Base-by-base conservation (phyloP, 2,797 vertebrate genomes). In the Morelia viridis region DNA sequence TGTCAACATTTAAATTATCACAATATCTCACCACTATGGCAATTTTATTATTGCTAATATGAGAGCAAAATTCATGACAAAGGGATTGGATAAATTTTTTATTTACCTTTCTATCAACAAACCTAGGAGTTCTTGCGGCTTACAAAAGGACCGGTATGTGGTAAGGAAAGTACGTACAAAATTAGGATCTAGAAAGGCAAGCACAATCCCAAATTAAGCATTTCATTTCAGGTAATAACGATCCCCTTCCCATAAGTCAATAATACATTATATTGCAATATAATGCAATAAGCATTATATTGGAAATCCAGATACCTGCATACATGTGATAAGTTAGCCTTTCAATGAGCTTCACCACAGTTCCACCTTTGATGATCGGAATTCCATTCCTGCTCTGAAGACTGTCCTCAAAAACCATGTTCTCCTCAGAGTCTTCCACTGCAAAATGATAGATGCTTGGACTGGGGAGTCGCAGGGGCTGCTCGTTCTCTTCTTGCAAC, bases 291-390 rank as follows among this genome's bases (percentile, higher is more conserved):
- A 86, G 24, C 22, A 53, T 0, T 12, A 88, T 11, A 1, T 35
- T 31, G 11, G 11, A 2, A 2, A 31, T 26, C 9, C 4, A 2
- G 24, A 86, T 97, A 99, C 99, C 99, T 97, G 99, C 99, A 94
- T 99, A 99, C 99, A 99, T 99, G 65, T 99, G 99, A 97, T 99
- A 99, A 0, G 99, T 99, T 89, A 99, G 96, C 92, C 99, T 98
- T 97, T 99, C 99, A 24, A 99, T 99, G 91, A 99, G 98, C 90
- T 99, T 99, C 96, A 98, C 98, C 93, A 99, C 99, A 0, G 99
- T 99, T 91, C 99, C 99, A 10, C 98, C 99, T 96, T 99, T 99
- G 94, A 99, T 99, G 95, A 99, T 98, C 56, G 99, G 99, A 88
- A 99, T 99, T 46, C 98, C 99, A 0, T 98, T 99, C 97, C 99